Evolutionary conservation across 2,797 vertebrate species (phyloP).

Genomic region (Poeciliopsis turneri): DNA sequence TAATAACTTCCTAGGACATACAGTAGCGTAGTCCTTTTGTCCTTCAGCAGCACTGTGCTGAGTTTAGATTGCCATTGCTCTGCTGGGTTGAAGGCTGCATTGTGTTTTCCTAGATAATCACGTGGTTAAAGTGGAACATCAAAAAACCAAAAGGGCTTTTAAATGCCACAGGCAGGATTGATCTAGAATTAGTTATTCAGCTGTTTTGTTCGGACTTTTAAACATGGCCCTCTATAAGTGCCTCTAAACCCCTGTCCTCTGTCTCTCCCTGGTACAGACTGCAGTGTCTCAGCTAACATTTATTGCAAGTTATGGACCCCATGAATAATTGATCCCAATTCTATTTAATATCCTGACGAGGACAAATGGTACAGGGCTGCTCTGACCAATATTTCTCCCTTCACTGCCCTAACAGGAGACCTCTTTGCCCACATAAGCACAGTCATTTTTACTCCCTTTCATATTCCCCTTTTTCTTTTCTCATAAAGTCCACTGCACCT

Average conservation of each 20-base stretch:
- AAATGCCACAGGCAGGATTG: slow-evolving; percentile 43
- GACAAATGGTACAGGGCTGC: slow-evolving; percentile 72
- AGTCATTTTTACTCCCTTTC: slow-evolving; percentile 64
- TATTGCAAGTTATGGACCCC: slow-evolving; percentile 74
- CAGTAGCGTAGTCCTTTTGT: neutral
- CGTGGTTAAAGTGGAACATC: slow-evolving; percentile 30
- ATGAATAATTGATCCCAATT: slow-evolving; percentile 80
- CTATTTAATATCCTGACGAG: slow-evolving; percentile 79
- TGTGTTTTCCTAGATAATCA: slow-evolving; percentile 35
- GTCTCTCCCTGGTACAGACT: slow-evolving; percentile 29
- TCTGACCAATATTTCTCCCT: slow-evolving; percentile 74
- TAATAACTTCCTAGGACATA: neutral
- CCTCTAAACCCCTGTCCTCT: slow-evolving; percentile 47
- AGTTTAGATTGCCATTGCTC: slow-evolving; percentile 12
- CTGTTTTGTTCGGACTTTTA: slow-evolving; percentile 56
- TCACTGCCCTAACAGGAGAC: slow-evolving; percentile 67
- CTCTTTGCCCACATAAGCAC: slow-evolving; percentile 53
- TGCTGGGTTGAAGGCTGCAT: slow-evolving; percentile 10
- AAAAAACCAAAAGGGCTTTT: slow-evolving; percentile 41
- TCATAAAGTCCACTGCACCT: slow-evolving; percentile 33
- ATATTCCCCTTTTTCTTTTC: slow-evolving; percentile 51
- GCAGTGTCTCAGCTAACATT: slow-evolving; percentile 73
- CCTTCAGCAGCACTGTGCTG: slow-evolving; percentile 2
- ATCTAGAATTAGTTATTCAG: slow-evolving; percentile 51
- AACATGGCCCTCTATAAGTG: slow-evolving; percentile 35